Conservation (phyloP, 2,888 invertebrate genomes). For the Keiferia lycopersicella region DNA sequence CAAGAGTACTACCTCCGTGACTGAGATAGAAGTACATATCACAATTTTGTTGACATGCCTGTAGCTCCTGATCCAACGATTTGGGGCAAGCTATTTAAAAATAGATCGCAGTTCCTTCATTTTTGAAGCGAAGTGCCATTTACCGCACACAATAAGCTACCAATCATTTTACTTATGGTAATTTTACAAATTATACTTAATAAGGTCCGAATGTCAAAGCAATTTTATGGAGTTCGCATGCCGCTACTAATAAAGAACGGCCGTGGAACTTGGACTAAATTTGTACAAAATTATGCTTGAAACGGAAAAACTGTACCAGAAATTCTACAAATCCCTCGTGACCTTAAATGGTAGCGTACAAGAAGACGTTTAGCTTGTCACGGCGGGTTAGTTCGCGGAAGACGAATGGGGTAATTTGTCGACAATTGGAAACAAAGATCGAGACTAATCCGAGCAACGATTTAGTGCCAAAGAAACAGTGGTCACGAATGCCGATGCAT, state of each 20-base stretch:
- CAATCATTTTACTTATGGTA: background rate
- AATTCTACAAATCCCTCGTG: background rate
- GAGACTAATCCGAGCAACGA: conserved; percentile 29
- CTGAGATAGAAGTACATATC: no score
- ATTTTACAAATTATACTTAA: conserved; percentile 16
- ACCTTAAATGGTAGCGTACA: conserved; percentile 19
- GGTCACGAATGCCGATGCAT: conserved; percentile 2
- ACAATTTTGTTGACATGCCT: no score
- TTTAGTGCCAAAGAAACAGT: conserved; percentile 22
- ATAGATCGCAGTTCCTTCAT: background rate
- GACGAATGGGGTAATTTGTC: conserved; percentile 48
- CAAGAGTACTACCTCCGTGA: no score
- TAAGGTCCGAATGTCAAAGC: conserved; percentile 9
- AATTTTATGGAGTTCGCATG: conserved; percentile 24
- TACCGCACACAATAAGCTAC: background rate
- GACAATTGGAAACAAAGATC: conserved; percentile 45
- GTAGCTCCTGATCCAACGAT: no score
- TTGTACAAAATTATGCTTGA: background rate
- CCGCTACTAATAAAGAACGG: conserved; percentile 11
- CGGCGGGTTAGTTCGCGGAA: conserved; percentile 37
- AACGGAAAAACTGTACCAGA: background rate
- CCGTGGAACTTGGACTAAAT: background rate
- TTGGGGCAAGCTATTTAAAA: no score
- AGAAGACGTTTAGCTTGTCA: conserved; percentile 31
- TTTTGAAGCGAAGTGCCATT: background rate